These are phyloP conservation scores for Prochilodus magdalenae DNA, from an alignment of 2,113 vertebrate genomes.

Conservation along the genomic window DNA sequence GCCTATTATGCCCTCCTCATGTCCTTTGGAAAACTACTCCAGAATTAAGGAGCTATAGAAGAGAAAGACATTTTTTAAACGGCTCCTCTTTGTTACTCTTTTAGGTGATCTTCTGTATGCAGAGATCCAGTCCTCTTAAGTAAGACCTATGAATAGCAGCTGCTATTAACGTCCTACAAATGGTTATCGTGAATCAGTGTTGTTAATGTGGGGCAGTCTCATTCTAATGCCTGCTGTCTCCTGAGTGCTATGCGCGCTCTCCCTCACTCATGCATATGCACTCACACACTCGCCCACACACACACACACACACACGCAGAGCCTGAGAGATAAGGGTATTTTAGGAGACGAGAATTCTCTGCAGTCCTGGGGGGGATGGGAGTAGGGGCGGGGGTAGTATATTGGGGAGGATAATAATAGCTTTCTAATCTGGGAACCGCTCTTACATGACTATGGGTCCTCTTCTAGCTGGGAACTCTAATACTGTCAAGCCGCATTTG, in stretches of 20 bases:
- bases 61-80: not conserved
- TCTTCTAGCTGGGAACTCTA: constrained; percentile 40
- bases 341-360: constrained; percentile 46
- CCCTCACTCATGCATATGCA: not conserved
- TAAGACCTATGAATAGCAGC: constrained; percentile 25
- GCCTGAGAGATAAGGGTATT: constrained; percentile 54
- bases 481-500: constrained; percentile 7
- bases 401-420: constrained; percentile 54
- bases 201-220: constrained; percentile 40
- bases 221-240: constrained; percentile 14
- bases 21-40: too few relatives aligned
- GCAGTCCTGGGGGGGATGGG: constrained; percentile 2
- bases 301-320: not conserved
- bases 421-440: constrained; percentile 49
- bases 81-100: not conserved
- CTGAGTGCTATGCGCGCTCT: constrained; percentile 14
- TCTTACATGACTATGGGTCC: constrained; percentile 32
- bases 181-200: constrained; percentile 35
- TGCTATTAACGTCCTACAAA: constrained; percentile 16
- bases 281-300: constrained; percentile 21
- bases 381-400: not conserved
- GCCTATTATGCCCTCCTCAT: too few relatives aligned
- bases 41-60: too few relatives aligned
- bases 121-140: constrained; percentile 11
- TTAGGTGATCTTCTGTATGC: not conserved